Base-by-base conservation (phyloP, 2,113 vertebrate species). In the Odocoileus virginianus region DNA sequence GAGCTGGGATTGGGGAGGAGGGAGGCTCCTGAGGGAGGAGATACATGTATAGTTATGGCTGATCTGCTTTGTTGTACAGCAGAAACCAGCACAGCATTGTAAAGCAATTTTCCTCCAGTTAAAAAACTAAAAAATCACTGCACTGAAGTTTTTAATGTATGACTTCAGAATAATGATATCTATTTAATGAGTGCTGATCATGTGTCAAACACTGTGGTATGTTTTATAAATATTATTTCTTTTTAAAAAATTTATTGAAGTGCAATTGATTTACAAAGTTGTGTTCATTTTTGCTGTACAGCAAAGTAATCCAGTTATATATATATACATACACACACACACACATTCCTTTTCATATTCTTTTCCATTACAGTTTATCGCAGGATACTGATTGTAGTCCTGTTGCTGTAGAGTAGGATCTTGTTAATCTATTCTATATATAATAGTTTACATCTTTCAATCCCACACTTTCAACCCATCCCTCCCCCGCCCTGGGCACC, bases 281-380 rank as follows among this genome's bases (percentile, higher is more conserved):
- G 36, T 74, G 36, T 74, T 74, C n/a, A 43, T 74, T 74, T 74
- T 25, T 43, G 36, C n/a, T 43, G 5, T 74, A 43, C 36, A 74
- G 71, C 10, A 43, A 43, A 74, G 36, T 74, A 74, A 74, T 74
- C 40, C n/a, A 71, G 67, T 23, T 64, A 17, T n/a, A n/a, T 3
- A 33, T 16, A 16, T 3, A 57, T 4, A 57, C 1, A 15, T 6
- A 61, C 1, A 30, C 6, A 60, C 0, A 60, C 0, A 61, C 6
- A 16, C 28, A 61, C 67, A 71, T 74, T 74, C 67, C 6, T 74
- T 74, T 74, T 43, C 71, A 43, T 43, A 74, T 74, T 74, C 10
- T 25, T 74, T 74, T 40, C 36, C 36, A 25, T 43, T 74, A 74
- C 40, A 23, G 21, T 25, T 74, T 74, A 25, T 74, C 71, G 43